A percentile compares a stretch with the other conserved stretches of the same genome.
phyloP scores from a whole-genome alignment of 2,888 invertebrate species.

The Sphaeridia pumilis region DNA sequence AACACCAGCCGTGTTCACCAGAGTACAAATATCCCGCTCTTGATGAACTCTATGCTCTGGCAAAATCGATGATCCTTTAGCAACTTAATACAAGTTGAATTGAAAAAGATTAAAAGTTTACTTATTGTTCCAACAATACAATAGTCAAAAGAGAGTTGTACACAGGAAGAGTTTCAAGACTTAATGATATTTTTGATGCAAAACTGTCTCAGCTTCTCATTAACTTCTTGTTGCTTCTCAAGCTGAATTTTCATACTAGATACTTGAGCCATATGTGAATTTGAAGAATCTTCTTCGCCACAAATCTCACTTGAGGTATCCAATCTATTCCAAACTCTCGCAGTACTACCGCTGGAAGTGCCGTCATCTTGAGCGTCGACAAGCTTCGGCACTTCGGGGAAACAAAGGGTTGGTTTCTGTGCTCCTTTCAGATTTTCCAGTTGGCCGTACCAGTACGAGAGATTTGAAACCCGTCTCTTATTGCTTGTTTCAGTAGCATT shows the following conservation, averaged over 20 bases:
- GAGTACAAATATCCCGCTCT: too few relatives aligned
- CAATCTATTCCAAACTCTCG: constrained; percentile 34
- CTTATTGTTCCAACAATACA: background rate
- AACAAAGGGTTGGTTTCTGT: constrained; percentile 36
- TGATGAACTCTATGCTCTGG: too few relatives aligned
- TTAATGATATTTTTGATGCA: constrained; percentile 21
- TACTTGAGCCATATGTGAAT: constrained; percentile 20
- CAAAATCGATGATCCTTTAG: too few relatives aligned
- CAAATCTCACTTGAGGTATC: constrained; percentile 11
- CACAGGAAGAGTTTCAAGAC: background rate
- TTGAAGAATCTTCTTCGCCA: background rate
- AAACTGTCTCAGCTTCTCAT: constrained; percentile 27
- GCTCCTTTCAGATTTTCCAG: constrained; percentile 47
- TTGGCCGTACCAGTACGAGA: constrained; percentile 51
- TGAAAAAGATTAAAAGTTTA: too few relatives aligned
- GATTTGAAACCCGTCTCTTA: constrained; percentile 56
- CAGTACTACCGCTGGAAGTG: constrained; percentile 41
- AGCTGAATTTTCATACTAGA: constrained; percentile 29
- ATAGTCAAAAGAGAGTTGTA: background rate
- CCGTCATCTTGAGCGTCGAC: constrained; percentile 52
- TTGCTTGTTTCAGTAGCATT: background rate
- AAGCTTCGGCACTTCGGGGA: constrained; percentile 48
- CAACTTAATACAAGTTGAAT: too few relatives aligned
- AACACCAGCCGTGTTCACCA: too few relatives aligned
- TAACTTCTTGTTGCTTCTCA: constrained; percentile 26